Conservation (phyloP, 2,797 vertebrate genomes). For the Clarias laeviceps region DNA sequence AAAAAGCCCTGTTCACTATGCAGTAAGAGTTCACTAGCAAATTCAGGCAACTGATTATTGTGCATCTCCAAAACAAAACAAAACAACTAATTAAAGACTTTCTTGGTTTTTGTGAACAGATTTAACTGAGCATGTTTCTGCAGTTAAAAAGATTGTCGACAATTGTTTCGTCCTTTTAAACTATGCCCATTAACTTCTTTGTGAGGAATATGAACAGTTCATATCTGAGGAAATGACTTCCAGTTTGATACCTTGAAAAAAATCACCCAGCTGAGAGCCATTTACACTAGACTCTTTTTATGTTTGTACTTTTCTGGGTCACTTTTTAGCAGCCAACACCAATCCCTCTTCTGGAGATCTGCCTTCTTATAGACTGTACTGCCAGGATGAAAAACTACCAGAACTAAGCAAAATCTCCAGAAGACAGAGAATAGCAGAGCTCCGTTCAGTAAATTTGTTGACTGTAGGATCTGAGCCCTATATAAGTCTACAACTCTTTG, state of each 20-base stretch:
- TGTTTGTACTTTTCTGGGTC: slow-evolving; percentile 3
- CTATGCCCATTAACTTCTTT: slow-evolving; percentile 16
- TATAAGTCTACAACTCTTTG: neutral
- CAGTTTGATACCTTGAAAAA: slow-evolving; percentile 24
- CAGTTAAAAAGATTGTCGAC: slow-evolving; percentile 17
- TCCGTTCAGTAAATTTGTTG: neutral
- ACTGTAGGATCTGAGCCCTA: neutral
- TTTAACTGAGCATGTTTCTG: slow-evolving; percentile 32
- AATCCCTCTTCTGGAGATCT: neutral
- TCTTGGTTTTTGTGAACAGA: slow-evolving; percentile 45
- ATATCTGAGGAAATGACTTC: slow-evolving; percentile 44
- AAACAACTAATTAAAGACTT: slow-evolving; percentile 48
- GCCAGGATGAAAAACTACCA: neutral
- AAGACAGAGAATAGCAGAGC: neutral
- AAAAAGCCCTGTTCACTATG: slow-evolving; percentile 42
- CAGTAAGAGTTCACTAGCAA: slow-evolving; percentile 37
- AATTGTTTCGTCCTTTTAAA: slow-evolving; percentile 45
- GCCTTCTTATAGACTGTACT: neutral
- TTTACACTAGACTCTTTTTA: slow-evolving; percentile 8
- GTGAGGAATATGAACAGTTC: slow-evolving; percentile 6
- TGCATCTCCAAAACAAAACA: slow-evolving; percentile 38
- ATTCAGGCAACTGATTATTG: slow-evolving; percentile 49
- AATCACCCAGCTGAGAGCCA: neutral
- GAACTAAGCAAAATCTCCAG: neutral
- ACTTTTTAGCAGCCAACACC: slow-evolving; percentile 2